Percentiles rank a stretch among this genome's conserved stretches.
Conservation (phyloP, 2,113 vertebrate genomes). For the Setophaga kirtlandii region DNA sequence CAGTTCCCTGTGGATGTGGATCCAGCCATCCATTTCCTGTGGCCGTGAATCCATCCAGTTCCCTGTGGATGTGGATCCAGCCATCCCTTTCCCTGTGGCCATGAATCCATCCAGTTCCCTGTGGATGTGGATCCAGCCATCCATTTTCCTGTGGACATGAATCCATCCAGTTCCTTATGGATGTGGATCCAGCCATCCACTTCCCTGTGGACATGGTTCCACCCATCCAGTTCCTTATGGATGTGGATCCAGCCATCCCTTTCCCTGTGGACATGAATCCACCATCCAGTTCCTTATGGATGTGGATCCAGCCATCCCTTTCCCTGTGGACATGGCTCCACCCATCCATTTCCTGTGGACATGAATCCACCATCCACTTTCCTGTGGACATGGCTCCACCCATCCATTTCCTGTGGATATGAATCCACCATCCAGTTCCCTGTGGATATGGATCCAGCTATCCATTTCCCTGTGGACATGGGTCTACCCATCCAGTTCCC, state of each 20-base stretch:
- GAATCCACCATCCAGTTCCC: background rate
- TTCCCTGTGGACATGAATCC: background rate
- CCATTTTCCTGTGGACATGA: background rate
- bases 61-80: background rate
- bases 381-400: fast-evolving
- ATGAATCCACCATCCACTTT: background rate
- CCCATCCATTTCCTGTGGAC: background rate
- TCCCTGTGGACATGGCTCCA: background rate
- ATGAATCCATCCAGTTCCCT: background rate
- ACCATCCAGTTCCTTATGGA: background rate
- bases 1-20: background rate
- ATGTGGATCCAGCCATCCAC: fast-evolving
- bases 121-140: background rate
- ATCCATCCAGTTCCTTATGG: background rate
- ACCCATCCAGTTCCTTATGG: background rate
- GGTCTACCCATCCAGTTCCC: background rate
- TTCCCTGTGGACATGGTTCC: background rate
- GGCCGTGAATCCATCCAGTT: background rate
- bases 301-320: fast-evolving
- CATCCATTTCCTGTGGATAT: background rate
- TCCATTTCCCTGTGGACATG: background rate
- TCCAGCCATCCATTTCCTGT: too few species aligned
- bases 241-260: fast-evolving
- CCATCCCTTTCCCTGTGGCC: background rate
- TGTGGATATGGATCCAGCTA: fast-evolving